Evolutionary conservation across 2,888 invertebrate genomes (phyloP), one percentile per base, ranked within the genome.

Genomic region (Mythimna impura): DNA sequence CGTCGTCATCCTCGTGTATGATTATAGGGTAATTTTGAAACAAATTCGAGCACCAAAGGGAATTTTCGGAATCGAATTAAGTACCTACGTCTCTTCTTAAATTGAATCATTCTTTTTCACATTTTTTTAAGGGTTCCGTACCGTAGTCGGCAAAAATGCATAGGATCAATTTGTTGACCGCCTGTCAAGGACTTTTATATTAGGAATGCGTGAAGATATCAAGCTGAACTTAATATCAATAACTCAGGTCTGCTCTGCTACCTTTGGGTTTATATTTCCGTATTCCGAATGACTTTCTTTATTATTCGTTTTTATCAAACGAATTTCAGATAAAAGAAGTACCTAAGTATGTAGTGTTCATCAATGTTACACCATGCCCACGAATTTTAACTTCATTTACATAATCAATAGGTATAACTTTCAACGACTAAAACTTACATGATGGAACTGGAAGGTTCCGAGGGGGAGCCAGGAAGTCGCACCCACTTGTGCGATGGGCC

Each of bases 381-480:
- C n/a, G n/a, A n/a, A 52, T 0, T 8, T 52, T 52, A n/a, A n/a
- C 50, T 50, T 50, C 8, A 50, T n/a, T 52, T n/a, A 52, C n/a
- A 17, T 2, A n/a, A 30, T 20, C 3, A 63, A 25, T 12, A 25
- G 25, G 25, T 25, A 12, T 4, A 52, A 52, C 3, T 30, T 25
- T 75, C 25, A 55, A 47, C 12, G 58, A 50, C 25, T n/a, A 55
- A 36, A 40, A 9, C 20, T 22, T 30, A 2, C 36, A 62, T 78
- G 68, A 73, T 73, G 74, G 25, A 25, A 25, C 25, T 25, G 25
- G 72, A 73, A 70, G 76, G 67, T 68, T 78, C 43, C 65, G 66
- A 69, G 67, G 87, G 89, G 90, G 85, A 79, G 85, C 72, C 83
- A 90, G 93, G 93, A 93, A 92, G 87, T 88, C 89, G 86, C 89